Percentiles rank a stretch among this genome's conserved stretches.
Evolutionary conservation across 1,140 invertebrate genomes (phyloP).

Genomic region (Drosophila orosa): DNA sequence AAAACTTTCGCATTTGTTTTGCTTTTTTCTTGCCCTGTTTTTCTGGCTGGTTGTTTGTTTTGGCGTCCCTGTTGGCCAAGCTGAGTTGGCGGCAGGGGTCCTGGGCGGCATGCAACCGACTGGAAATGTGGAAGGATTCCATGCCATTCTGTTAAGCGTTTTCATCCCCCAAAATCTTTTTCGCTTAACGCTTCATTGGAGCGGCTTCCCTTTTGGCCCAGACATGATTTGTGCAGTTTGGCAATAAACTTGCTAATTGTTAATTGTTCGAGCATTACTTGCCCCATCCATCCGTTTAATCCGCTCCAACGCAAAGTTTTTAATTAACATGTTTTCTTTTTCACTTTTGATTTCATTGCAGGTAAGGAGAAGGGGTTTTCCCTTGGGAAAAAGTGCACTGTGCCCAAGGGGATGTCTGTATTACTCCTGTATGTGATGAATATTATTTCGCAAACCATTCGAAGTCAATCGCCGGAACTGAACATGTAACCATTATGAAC

Average conservation of each 20-base stretch:
- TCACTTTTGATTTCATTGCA: constrained; percentile 63
- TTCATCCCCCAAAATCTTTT: constrained; percentile 14
- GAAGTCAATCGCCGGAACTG: neutral
- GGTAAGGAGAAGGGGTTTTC: constrained; percentile 53
- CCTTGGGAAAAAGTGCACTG: neutral
- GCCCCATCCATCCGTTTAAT: constrained; percentile 17
- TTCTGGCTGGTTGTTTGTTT: constrained; percentile 22
- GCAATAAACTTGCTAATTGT: constrained; percentile 76
- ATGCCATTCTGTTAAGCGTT: constrained; percentile 5
- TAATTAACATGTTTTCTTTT: constrained; percentile 75
- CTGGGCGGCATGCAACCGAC: neutral
- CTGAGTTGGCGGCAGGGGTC: neutral
- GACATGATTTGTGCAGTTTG: constrained; percentile 66
- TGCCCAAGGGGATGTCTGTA: neutral
- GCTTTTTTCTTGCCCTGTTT: constrained; percentile 20
- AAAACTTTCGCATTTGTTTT: constrained; percentile 74
- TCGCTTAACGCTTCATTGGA: constrained; percentile 39
- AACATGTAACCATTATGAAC: neutral
- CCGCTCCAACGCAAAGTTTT: constrained; percentile 35
- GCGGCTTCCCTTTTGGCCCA: constrained; percentile 22
- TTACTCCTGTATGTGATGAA: neutral
- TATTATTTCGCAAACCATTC: constrained; percentile 1
- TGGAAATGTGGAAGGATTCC: constrained; percentile 23
- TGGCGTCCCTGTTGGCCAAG: constrained; percentile 1
- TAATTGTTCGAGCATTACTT: constrained; percentile 59